Evolutionary conservation across 2,888 invertebrate species (phyloP).

Genomic region (Diaprepes abbreviatus): DNA sequence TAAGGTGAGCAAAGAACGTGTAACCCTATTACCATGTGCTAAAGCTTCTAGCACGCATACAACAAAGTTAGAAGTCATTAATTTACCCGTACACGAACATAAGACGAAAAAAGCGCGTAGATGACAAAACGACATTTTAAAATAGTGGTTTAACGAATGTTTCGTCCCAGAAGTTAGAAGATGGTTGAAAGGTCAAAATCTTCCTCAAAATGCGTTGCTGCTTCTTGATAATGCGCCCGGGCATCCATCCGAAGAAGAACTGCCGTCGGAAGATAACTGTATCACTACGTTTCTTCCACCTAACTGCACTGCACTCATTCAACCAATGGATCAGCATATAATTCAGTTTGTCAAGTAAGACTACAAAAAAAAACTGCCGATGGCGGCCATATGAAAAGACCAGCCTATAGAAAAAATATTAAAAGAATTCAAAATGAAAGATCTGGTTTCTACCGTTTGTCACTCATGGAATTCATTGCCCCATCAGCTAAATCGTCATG

Average conservation of each 20-base stretch:
- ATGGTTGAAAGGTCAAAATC: too few species aligned
- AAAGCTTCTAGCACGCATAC: constrained; percentile 19
- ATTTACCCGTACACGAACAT: constrained; percentile 47
- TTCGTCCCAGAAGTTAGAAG: constrained; percentile 17
- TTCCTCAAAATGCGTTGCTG: too few species aligned
- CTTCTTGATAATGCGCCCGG: too few species aligned
- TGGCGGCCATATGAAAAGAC: constrained; percentile 37
- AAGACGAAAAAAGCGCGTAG: constrained; percentile 48
- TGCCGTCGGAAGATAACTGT: constrained; percentile 56
- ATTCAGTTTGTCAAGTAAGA: too few species aligned
- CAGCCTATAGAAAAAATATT: constrained; percentile 33
- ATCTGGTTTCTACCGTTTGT: constrained; percentile 41
- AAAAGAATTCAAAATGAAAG: constrained; percentile 16
- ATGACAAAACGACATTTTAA: constrained; percentile 39
- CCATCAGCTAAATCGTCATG: constrained; percentile 50
- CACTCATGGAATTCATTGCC: constrained; percentile 56
- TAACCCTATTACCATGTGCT: constrained; percentile 48
- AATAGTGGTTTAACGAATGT: constrained; percentile 31
- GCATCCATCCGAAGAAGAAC: constrained; percentile 53
- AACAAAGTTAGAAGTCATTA: constrained; percentile 26
- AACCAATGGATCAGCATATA: constrained; percentile 56
- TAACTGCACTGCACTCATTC: constrained; percentile 55
- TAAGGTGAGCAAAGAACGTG: constrained; percentile 46
- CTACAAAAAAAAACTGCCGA: constrained; percentile 28
- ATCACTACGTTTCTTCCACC: constrained; percentile 58